Percentiles rank a stretch among this genome's conserved stretches.
phyloP scores from a whole-genome alignment of 2,888 invertebrate species.

The Vanessa cardui region DNA sequence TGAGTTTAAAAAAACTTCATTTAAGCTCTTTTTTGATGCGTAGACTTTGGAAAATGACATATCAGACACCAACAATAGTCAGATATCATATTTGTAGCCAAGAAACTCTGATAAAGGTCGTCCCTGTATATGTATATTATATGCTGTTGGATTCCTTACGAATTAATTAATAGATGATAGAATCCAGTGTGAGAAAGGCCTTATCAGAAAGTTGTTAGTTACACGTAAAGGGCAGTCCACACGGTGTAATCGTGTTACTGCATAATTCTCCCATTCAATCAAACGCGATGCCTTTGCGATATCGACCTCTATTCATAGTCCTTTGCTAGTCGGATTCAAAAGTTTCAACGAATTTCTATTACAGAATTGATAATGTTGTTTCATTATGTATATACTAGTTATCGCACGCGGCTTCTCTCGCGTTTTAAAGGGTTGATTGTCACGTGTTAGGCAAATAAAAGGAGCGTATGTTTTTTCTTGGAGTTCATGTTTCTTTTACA shows the following conservation, averaged over 20 bases:
- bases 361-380: not conserved
- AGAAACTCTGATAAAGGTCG: slow-evolving; percentile 50
- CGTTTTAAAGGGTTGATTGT: too few species aligned
- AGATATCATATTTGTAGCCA: slow-evolving; percentile 42
- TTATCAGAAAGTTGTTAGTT: slow-evolving; percentile 19
- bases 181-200: slow-evolving; percentile 1
- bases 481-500: too few species aligned
- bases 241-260: slow-evolving; percentile 37
- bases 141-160: not conserved
- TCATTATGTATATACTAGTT: too few species aligned
- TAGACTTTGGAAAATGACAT: slow-evolving; percentile 16
- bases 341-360: not conserved
- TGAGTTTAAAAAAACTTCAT: not conserved
- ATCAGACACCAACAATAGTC: slow-evolving; percentile 39
- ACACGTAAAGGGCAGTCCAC: slow-evolving; percentile 10
- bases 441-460: too few species aligned
- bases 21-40: not conserved
- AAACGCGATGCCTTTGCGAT: slow-evolving; percentile 60
- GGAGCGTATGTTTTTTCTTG: too few species aligned
- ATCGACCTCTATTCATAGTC: slow-evolving; percentile 54
- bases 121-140: too few species aligned
- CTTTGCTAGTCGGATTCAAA: slow-evolving; percentile 9
- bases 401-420: too few species aligned
- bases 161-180: not conserved
- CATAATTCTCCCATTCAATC: slow-evolving; percentile 73